phyloP scores from a whole-genome alignment of 2,113 vertebrate species.

The Silurus asotus region DNA sequence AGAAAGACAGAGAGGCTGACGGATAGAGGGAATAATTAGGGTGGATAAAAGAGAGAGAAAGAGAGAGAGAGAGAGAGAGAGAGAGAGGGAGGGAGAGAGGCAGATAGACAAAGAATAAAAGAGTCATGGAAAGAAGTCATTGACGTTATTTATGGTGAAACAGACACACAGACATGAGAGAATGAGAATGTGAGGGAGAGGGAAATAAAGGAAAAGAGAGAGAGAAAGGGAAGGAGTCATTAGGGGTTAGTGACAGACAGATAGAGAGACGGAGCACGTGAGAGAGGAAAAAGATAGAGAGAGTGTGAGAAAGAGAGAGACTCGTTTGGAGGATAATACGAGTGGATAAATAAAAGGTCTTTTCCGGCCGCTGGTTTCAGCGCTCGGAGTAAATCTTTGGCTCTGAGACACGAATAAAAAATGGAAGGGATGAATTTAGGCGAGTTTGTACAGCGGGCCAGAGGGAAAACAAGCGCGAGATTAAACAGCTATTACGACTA shows the following conservation, averaged over 20 bases:
- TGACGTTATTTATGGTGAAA: too few species aligned
- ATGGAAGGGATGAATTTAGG: slow-evolving; percentile 59
- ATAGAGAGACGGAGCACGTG: background rate
- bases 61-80: background rate
- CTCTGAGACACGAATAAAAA: slow-evolving; percentile 56
- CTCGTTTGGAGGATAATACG: slow-evolving; percentile 56
- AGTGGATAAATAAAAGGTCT: slow-evolving; percentile 56
- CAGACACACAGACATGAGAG: background rate
- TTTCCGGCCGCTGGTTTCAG: slow-evolving; percentile 51
- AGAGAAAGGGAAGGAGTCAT: too few species aligned
- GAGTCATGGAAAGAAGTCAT: background rate
- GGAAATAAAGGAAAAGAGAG: background rate
- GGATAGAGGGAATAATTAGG: background rate
- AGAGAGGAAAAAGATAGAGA: background rate
- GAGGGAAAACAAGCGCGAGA: background rate
- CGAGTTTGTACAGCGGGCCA: slow-evolving; percentile 47
- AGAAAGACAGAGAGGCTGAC: background rate
- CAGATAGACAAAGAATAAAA: accelerated
- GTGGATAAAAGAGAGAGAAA: background rate
- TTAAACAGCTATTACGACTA: slow-evolving; percentile 23
- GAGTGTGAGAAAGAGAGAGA: slow-evolving; percentile 16
- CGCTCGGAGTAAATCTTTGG: slow-evolving; percentile 59
- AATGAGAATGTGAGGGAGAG: background rate
- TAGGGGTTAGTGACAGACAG: too few species aligned
- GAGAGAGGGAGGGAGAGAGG: too few species aligned